These are phyloP conservation scores for Apeira syringaria DNA, from an alignment of 2,888 invertebrate species.

Conservation along the genomic window DNA sequence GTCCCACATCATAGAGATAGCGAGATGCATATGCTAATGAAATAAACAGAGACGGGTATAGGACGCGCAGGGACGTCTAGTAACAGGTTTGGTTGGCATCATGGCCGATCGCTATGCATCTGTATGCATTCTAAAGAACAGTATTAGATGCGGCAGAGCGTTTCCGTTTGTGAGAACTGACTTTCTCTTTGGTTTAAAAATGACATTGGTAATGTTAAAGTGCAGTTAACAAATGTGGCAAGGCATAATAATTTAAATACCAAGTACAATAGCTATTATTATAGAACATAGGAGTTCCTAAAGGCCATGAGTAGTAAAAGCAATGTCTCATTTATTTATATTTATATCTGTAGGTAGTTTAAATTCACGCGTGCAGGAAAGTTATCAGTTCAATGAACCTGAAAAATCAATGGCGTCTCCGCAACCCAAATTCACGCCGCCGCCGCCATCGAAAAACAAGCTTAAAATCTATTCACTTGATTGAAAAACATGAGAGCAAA, in stretches of 20 bases:
- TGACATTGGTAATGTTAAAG: slow-evolving; percentile 23
- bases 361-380: slow-evolving; percentile 31
- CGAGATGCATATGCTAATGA: slow-evolving; percentile 33
- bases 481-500: slow-evolving; percentile 21
- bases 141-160: slow-evolving; percentile 42
- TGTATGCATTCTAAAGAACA: slow-evolving; percentile 62
- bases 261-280: too few species aligned
- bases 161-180: slow-evolving; percentile 37
- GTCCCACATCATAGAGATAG: slow-evolving; percentile 49
- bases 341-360: slow-evolving; percentile 22
- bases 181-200: slow-evolving; percentile 33
- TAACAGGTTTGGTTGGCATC: slow-evolving; percentile 57
- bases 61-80: slow-evolving; percentile 43
- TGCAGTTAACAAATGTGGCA: slow-evolving; percentile 9
- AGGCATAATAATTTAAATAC: too few species aligned
- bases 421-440: slow-evolving; percentile 23
- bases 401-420: slow-evolving; percentile 30
- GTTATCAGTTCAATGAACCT: slow-evolving; percentile 41
- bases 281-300: too few species aligned
- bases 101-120: slow-evolving; percentile 74
- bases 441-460: slow-evolving; percentile 23
- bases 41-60: slow-evolving; percentile 49
- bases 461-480: slow-evolving; percentile 17
- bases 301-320: too few species aligned
- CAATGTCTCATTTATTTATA: too few species aligned